A percentile compares a stretch with the other conserved stretches of the same genome.
phyloP scores from a whole-genome alignment of 2,888 invertebrate species.

The Tridacna gigas region DNA sequence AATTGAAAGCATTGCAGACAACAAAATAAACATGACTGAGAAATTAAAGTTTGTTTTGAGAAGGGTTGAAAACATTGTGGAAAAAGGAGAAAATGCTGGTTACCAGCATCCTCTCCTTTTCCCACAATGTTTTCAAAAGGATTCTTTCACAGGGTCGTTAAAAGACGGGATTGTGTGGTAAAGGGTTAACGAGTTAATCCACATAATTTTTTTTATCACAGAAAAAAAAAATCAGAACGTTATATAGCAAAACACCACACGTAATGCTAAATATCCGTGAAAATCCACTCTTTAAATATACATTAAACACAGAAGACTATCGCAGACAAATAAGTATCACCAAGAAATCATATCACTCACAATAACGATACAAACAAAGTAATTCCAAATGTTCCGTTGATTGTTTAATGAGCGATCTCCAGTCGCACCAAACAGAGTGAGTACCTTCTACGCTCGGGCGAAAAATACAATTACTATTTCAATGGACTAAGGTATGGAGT shows the following conservation, averaged over 20 bases:
- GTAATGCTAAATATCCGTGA: no score
- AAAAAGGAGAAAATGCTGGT: not conserved
- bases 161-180: not conserved
- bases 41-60: no score
- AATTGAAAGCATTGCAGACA: no score
- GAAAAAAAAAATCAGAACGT: no score
- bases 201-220: no score
- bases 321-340: not conserved
- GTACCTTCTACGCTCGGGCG: not conserved
- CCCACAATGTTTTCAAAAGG: not conserved
- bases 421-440: not conserved
- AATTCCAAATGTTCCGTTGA: slow-evolving; percentile 20
- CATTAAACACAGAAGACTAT: no score
- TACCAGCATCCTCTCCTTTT: no score
- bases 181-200: not conserved
- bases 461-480: not conserved
- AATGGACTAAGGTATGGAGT: not conserved
- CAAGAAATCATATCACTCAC: not conserved
- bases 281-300: no score
- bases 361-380: slow-evolving; percentile 5
- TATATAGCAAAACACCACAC: no score
- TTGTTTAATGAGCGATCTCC: slow-evolving; percentile 24
- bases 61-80: not conserved
- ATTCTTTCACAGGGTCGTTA: not conserved
- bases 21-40: no score